A percentile compares a stretch with the other conserved stretches of the same genome.
Conservation (phyloP, 2,888 invertebrate species). For the Resseliella maxima region DNA sequence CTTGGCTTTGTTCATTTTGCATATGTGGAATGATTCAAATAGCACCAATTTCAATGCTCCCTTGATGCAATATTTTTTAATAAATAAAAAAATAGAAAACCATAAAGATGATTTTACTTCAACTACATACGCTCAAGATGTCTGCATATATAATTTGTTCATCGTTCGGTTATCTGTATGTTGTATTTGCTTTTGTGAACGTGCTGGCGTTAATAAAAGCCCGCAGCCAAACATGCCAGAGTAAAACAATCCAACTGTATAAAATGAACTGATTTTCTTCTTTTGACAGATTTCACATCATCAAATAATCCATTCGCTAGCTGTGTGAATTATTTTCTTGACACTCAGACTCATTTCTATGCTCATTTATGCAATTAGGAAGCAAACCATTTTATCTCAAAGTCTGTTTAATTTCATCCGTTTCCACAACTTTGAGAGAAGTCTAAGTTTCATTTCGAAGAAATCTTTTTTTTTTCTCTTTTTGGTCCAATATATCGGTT, state of each 20-base stretch:
- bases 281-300: background rate
- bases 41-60: background rate
- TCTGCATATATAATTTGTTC: background rate
- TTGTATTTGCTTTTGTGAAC: background rate
- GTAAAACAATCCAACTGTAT: background rate
- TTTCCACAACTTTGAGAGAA: background rate
- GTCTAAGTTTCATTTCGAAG: too few species aligned
- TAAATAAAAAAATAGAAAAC: background rate
- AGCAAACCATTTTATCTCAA: background rate
- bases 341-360: background rate
- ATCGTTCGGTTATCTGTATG: background rate
- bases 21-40: background rate
- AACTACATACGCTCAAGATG: background rate
- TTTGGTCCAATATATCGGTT: too few species aligned
- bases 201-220: background rate
- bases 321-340: background rate
- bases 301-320: background rate
- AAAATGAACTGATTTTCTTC: background rate
- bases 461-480: too few species aligned
- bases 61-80: background rate
- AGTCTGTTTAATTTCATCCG: background rate
- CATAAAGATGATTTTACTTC: background rate
- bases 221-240: background rate
- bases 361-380: conserved; percentile 9
- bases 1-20: background rate